These are phyloP conservation scores for Trogon melanurus DNA, from an alignment of 2,113 vertebrate species.

Conservation along the genomic window DNA sequence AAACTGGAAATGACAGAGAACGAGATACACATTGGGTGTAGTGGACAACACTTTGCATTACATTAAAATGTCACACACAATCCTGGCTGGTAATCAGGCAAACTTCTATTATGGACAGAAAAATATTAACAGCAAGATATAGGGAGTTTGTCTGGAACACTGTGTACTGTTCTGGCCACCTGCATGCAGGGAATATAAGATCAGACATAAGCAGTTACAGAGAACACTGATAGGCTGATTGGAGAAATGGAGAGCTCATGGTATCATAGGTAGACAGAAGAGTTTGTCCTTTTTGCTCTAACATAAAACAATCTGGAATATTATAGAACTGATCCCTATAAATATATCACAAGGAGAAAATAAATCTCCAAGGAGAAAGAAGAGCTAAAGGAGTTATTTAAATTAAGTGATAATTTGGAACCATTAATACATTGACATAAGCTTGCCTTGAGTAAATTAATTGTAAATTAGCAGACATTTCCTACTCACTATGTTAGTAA, in stretches of 20 bases:
- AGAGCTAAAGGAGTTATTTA: background rate
- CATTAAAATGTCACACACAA: background rate
- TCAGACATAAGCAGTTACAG: background rate
- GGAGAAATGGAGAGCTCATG: background rate
- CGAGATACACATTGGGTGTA: background rate
- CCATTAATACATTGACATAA: background rate
- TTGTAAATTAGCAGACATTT: slow-evolving; percentile 5
- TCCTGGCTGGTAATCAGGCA: background rate
- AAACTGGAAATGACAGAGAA: background rate
- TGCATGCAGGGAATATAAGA: background rate
- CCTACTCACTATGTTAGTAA: background rate
- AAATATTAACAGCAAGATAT: background rate
- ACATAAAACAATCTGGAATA: background rate
- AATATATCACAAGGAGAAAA: background rate
- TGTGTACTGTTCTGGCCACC: background rate
- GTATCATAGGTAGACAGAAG: background rate
- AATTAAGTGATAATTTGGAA: background rate
- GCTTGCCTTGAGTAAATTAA: slow-evolving; percentile 1
- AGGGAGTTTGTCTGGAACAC: background rate
- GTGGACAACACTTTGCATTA: background rate
- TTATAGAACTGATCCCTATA: background rate
- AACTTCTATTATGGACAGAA: background rate
- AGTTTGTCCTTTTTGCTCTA: background rate
- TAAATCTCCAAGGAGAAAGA: background rate
- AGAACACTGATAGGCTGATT: background rate